Base-by-base conservation (phyloP, 2,113 vertebrate species). In the Periophthalmodon schlosseri region DNA sequence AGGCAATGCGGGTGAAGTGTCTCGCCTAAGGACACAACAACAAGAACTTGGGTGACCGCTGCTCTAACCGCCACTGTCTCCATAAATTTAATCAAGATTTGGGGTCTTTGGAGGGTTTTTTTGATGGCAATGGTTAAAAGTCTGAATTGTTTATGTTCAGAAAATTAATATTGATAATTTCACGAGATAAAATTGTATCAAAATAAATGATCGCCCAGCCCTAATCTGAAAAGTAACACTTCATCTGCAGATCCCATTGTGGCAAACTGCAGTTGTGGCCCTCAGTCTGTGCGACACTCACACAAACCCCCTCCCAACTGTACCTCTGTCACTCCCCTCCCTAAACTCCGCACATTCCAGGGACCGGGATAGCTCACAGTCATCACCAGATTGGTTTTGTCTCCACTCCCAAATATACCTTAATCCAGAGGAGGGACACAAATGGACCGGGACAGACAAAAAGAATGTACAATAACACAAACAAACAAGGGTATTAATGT, bases 281-380 rank as follows among this genome's bases (percentile, higher is more conserved):
- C 54, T 56, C 52, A 54, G 21, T 57, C 10, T 21, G 20, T 21
- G 21, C n/a, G 15, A n/a, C 54, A 23, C 57, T 57, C 9, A n/a
- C 18, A n/a, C 39, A 60, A 60, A 11, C 57, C 21, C 57, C 57
- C 23, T 13, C 57, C 23, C 57, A 5, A 8, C 9, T 34, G 3
- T 12, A 0, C 50, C 69, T 72, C 70, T 15, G 57, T 39, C 21
- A 52, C 79, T 73, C 73, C 83, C 78, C 78, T 83, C 63, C 66
- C 64, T 56, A 78, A 74, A 81, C 79, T 75, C 66, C 70, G 75
- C 49, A 76, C 87, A 93, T 91, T 92, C 88, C 89, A 77, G 76
- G 16, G 66, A 68, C 39, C 13, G 66, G 44, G 66, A 68, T 68
- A 68, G 64, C 70, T 80, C 5, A 6, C 67, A 72, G 63, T 87